Conservation (phyloP, 2,888 invertebrate genomes). For the Pollenia angustigena region DNA sequence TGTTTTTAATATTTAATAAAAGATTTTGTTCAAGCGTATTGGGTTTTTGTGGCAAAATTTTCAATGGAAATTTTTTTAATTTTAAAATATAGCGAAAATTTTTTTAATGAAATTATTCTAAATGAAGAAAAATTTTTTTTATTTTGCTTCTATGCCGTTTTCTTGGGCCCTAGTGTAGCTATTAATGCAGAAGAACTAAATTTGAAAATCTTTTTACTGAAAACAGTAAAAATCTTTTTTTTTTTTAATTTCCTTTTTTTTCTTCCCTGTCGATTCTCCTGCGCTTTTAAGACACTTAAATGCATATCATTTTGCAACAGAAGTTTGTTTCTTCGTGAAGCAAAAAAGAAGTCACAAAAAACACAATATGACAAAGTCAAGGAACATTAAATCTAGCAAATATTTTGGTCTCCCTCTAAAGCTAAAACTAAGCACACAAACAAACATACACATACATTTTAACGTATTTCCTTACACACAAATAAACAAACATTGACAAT, state of each 20-base stretch:
- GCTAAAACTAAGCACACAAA: background rate
- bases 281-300: constrained; percentile 45
- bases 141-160: too few species aligned
- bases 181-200: too few species aligned
- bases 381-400: constrained; percentile 63
- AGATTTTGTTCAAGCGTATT: too few species aligned
- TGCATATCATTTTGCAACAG: constrained; percentile 64
- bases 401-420: constrained; percentile 46
- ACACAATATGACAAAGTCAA: constrained; percentile 69
- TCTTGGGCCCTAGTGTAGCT: too few species aligned
- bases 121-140: too few species aligned
- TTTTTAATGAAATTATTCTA: too few species aligned
- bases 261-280: background rate
- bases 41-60: too few species aligned
- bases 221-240: background rate
- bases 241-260: constrained; percentile 4
- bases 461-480: background rate
- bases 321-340: constrained; percentile 12
- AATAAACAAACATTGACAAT: constrained; percentile 52
- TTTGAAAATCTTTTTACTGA: background rate
- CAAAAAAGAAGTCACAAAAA: constrained; percentile 28
- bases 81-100: too few species aligned
- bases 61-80: too few species aligned
- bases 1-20: too few species aligned
- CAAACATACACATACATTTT: background rate